Conservation (phyloP, 2,113 vertebrate genomes). For the Lipophrys pholis region DNA sequence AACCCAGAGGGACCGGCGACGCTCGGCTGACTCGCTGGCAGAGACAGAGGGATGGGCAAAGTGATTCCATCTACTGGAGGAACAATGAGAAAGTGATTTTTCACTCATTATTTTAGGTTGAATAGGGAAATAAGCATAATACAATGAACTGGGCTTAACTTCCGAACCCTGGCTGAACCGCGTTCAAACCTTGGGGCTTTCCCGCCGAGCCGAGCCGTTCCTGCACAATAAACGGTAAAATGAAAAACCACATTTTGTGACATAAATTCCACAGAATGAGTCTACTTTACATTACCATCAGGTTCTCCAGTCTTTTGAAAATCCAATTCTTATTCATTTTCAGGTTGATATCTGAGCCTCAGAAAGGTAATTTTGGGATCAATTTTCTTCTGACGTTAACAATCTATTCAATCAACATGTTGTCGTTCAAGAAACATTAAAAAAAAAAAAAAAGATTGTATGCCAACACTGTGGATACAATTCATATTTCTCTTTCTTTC, state of each 20-base stretch:
- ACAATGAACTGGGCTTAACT: constrained; percentile 17
- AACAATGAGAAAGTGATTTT: constrained; percentile 33
- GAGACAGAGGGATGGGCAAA: constrained; percentile 33
- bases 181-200: neutral
- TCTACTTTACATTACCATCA: neutral
- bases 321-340: neutral
- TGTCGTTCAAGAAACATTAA: neutral
- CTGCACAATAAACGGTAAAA: neutral
- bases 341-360: neutral
- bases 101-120: constrained; percentile 23
- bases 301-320: neutral
- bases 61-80: constrained; percentile 37
- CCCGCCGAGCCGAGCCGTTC: neutral
- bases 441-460: too few species aligned
- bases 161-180: constrained; percentile 19
- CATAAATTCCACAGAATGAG: neutral
- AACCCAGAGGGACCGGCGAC: constrained; percentile 38
- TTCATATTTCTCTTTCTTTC: too few species aligned
- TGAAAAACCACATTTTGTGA: neutral
- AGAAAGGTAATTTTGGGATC: neutral
- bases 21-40: constrained; percentile 46
- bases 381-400: constrained; percentile 7
- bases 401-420: constrained; percentile 4
- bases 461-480: too few species aligned
- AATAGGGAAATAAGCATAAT: constrained; percentile 21